Evolutionary conservation across 2,113 vertebrate species (phyloP).

Genomic region (Anoura caudifer): DNA sequence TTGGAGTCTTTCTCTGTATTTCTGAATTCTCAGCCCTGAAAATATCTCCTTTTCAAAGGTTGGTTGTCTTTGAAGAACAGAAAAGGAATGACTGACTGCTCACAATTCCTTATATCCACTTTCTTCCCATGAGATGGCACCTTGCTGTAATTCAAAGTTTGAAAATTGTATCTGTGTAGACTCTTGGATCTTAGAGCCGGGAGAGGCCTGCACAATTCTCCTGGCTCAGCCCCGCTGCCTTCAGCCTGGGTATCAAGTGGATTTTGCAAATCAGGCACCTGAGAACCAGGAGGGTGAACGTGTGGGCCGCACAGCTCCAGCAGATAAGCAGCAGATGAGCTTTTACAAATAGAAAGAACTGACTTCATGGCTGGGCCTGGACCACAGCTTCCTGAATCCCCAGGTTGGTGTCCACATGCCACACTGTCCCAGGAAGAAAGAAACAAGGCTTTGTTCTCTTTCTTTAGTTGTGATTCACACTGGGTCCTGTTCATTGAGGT

Average conservation of each 20-base stretch:
- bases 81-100: background rate
- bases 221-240: background rate
- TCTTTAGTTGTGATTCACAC: background rate
- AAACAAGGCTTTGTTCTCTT: background rate
- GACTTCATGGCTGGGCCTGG: background rate
- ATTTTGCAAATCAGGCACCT: background rate
- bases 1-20: background rate
- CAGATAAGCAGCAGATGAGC: background rate
- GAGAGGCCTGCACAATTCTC: background rate
- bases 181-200: background rate
- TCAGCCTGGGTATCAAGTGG: background rate
- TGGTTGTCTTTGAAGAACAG: constrained; percentile 43
- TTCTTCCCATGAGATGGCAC: background rate
- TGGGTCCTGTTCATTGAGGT: background rate
- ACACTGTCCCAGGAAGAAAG: background rate
- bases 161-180: background rate
- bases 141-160: background rate
- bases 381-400: background rate
- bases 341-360: background rate
- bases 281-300: background rate
- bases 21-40: background rate
- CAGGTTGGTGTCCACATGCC: background rate
- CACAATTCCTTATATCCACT: background rate
- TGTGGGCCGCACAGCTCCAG: rapidly evolving
- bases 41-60: background rate